Percentiles rank a stretch among this genome's conserved stretches.
phyloP scores from a whole-genome alignment of 2,888 invertebrate species.

The Hemicrepidius hirtus region DNA sequence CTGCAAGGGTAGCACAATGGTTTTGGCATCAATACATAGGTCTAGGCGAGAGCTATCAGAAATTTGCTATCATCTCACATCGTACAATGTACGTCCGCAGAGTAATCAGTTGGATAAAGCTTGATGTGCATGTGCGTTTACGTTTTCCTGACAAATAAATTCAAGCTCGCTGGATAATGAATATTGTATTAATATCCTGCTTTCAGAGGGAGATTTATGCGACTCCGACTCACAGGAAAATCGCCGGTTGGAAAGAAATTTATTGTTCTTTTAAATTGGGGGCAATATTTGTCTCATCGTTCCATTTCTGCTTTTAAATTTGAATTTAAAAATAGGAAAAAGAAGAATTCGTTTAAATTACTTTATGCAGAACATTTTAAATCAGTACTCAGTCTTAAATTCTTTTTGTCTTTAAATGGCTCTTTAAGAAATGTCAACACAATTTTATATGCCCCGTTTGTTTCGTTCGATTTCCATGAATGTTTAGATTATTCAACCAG shows the following conservation, averaged over 20 bases:
- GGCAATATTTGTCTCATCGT: slow-evolving; percentile 2
- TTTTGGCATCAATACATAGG: slow-evolving; percentile 39
- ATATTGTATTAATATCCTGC: slow-evolving; percentile 27
- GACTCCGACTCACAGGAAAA: slow-evolving; percentile 3
- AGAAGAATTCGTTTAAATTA: too few species aligned
- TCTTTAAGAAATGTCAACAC: too few species aligned
- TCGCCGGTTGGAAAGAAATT: slow-evolving; percentile 11
- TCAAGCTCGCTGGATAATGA: slow-evolving; percentile 27
- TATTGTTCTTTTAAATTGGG: slow-evolving; percentile 13
- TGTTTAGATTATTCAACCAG: too few species aligned
- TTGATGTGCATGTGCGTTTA: slow-evolving; percentile 33
- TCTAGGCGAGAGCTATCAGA: slow-evolving; percentile 37
- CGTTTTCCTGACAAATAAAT: slow-evolving; percentile 34
- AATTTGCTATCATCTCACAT: slow-evolving; percentile 36
- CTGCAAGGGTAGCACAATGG: slow-evolving; percentile 43
- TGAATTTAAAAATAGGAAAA: too few species aligned
- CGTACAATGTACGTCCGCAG: slow-evolving; percentile 36
- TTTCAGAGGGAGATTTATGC: slow-evolving; percentile 20
- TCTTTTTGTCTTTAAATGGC: too few species aligned
- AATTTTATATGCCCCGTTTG: too few species aligned
- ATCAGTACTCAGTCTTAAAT: too few species aligned
- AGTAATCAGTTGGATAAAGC: slow-evolving; percentile 20
- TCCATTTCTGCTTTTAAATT: too few species aligned
- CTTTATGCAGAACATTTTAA: too few species aligned
- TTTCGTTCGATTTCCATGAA: too few species aligned